phyloP scores from a whole-genome alignment of 2,113 vertebrate genomes.

The Myotis yumanensis region DNA sequence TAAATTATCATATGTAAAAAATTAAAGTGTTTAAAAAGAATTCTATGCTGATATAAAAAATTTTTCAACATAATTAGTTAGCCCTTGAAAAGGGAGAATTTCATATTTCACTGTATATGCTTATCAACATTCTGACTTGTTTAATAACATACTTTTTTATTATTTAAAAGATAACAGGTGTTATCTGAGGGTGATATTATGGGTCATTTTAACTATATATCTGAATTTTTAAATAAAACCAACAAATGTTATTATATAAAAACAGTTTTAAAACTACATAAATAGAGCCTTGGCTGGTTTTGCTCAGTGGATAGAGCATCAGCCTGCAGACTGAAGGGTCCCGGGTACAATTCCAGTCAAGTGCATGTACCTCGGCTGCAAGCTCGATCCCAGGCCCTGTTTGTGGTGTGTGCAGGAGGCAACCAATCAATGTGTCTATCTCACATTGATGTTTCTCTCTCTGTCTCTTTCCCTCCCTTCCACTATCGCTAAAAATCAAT shows the following conservation, averaged over 20 bases:
- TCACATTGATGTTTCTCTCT: background rate
- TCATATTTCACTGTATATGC: background rate
- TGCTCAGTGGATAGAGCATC: background rate
- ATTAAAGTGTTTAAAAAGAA: background rate
- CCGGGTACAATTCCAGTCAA: background rate
- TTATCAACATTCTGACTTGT: background rate
- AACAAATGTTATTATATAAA: background rate
- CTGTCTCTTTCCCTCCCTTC: background rate
- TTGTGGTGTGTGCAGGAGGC: background rate
- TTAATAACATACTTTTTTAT: background rate
- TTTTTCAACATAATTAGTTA: background rate
- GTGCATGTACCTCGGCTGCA: background rate
- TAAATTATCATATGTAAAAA: background rate
- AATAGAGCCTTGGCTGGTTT: background rate
- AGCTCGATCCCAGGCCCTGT: background rate
- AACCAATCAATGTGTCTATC: background rate
- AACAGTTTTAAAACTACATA: background rate
- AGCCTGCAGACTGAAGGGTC: background rate
- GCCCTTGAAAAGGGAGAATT: background rate
- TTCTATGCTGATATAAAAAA: background rate
- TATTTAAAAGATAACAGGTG: background rate
- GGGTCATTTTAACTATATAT: background rate
- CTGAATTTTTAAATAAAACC: background rate
- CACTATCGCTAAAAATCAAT: background rate
- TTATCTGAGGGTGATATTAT: background rate